A percentile compares a stretch with the other conserved stretches of the same genome.
Conservation (phyloP, 2,113 vertebrate species). For the Anolis carolinensis region DNA sequence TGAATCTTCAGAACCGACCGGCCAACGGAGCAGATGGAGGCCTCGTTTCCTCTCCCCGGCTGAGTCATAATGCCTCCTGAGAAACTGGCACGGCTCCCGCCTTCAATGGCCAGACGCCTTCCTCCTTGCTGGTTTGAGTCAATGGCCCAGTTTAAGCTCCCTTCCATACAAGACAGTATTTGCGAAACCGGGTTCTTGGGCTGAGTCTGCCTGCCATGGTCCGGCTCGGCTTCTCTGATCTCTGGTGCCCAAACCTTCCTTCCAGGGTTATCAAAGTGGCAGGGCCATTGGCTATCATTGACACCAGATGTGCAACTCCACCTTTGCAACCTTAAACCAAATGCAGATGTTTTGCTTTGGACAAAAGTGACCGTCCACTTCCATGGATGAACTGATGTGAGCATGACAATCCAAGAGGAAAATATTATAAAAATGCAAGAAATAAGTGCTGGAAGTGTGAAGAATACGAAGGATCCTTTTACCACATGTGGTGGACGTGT, state of each 20-base stretch:
- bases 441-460: no score
- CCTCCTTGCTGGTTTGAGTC: neutral
- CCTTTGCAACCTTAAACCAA: no score
- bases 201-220: neutral
- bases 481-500: no score
- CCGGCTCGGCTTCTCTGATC: neutral
- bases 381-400: neutral
- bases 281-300: neutral
- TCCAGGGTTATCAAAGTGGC: neutral
- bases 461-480: no score
- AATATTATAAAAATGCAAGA: no score
- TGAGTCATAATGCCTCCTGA: neutral
- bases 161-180: neutral
- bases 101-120: neutral
- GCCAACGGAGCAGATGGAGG: constrained; percentile 18
- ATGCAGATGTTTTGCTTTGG: no score
- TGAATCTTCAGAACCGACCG: neutral
- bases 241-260: neutral
- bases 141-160: no score
- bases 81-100: neutral
- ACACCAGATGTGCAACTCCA: no score
- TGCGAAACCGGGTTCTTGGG: neutral
- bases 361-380: neutral
- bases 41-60: neutral
- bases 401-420: no score